phyloP scores from a whole-genome alignment of 2,113 vertebrate species.

The Rhea americana region DNA sequence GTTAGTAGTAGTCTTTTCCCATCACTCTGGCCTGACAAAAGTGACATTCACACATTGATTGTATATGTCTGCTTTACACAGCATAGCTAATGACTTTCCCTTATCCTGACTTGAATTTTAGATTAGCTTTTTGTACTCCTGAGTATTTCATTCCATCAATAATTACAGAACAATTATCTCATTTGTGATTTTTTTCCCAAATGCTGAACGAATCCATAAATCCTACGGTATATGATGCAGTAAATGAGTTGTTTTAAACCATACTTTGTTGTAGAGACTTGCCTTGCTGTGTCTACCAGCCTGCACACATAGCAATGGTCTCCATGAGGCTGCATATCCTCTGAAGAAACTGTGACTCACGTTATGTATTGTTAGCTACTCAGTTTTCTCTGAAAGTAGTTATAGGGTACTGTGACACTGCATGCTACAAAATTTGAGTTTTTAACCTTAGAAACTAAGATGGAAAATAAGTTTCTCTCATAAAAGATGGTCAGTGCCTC shows the following conservation, averaged over 20 bases:
- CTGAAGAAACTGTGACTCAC: not conserved
- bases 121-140: conserved; percentile 41
- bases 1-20: conserved; percentile 62
- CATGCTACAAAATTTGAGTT: not conserved
- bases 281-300: not conserved
- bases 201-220: not conserved
- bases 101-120: conserved; percentile 60
- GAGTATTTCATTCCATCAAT: conserved; percentile 34
- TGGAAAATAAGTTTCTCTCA: not conserved
- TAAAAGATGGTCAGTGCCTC: not conserved
- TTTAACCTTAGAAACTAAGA: not conserved
- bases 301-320: not conserved
- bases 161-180: conserved; percentile 56
- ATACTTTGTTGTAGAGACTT: not conserved
- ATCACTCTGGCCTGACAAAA: conserved; percentile 67
- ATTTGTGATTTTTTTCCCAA: not conserved
- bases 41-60: conserved; percentile 66
- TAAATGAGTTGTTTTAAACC: not conserved
- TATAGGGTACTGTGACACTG: not conserved
- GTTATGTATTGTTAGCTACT: not conserved
- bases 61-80: conserved; percentile 59
- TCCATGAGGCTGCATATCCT: not conserved
- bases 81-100: conserved; percentile 64
- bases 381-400: not conserved
- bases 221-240: not conserved